Evolutionary conservation across 2,888 invertebrate species (phyloP).

Genomic region (Eristalinus sepulchralis): DNA sequence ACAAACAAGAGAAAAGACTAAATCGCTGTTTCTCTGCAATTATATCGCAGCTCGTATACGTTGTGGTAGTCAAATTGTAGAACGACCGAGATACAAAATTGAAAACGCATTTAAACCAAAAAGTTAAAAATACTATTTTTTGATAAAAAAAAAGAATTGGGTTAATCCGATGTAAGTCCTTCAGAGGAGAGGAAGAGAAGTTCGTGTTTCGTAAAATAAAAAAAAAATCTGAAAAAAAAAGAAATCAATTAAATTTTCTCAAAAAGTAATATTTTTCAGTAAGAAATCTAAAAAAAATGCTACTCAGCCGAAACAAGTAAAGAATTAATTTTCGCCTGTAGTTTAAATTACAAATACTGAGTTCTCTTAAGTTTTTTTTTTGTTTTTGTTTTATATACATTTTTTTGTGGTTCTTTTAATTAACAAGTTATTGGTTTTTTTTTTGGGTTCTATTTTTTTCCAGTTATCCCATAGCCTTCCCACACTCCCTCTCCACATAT

Average conservation of each 20-base stretch:
- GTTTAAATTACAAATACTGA: slow-evolving; percentile 48
- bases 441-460: slow-evolving; percentile 15
- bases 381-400: slow-evolving; percentile 25
- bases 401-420: slow-evolving; percentile 28
- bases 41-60: slow-evolving; percentile 12
- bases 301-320: slow-evolving; percentile 73
- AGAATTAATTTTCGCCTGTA: slow-evolving; percentile 69
- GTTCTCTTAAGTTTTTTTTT: slow-evolving; percentile 39
- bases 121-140: slow-evolving; percentile 43
- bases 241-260: slow-evolving; percentile 32
- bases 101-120: slow-evolving; percentile 36
- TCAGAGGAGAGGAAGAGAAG: slow-evolving; percentile 45
- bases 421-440: too few species aligned
- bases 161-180: slow-evolving; percentile 68
- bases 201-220: slow-evolving; percentile 60
- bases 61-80: not conserved
- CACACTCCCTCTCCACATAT: not conserved
- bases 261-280: slow-evolving; percentile 59
- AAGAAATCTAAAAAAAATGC: slow-evolving; percentile 67
- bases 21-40: slow-evolving; percentile 3
- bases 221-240: slow-evolving; percentile 8
- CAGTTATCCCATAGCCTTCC: not conserved
- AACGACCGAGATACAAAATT: slow-evolving; percentile 3
- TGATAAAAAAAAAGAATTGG: slow-evolving; percentile 42
- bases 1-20: not conserved